A percentile compares a stretch with the other conserved stretches of the same genome.
phyloP scores from a whole-genome alignment of 2,888 invertebrate genomes.

The Prosopocoilus inquinatus region DNA sequence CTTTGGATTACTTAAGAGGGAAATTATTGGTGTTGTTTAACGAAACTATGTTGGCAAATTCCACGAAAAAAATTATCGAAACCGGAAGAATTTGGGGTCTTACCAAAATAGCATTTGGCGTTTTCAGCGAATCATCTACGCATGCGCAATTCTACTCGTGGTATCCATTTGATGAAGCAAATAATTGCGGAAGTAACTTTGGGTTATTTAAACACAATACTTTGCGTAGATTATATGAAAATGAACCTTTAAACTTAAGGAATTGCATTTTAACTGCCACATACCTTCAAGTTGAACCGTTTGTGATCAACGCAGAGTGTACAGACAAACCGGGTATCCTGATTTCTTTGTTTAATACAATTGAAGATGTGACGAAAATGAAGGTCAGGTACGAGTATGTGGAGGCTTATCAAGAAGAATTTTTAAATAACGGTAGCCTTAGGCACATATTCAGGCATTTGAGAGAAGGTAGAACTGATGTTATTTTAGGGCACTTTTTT shows the following conservation, averaged over 20 bases:
- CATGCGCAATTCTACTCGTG: slow-evolving; percentile 11
- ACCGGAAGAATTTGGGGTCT: slow-evolving; percentile 8
- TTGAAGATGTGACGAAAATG: slow-evolving; percentile 11
- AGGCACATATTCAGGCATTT: slow-evolving; percentile 8
- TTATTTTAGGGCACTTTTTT: slow-evolving; percentile 29
- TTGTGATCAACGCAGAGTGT: slow-evolving; percentile 9
- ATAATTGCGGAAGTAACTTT: slow-evolving; percentile 12
- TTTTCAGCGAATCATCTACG: not conserved
- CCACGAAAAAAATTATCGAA: not conserved
- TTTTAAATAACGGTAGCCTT: slow-evolving; percentile 9
- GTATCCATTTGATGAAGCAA: slow-evolving; percentile 16
- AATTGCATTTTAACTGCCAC: slow-evolving; percentile 17
- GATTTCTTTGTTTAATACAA: slow-evolving; percentile 16
- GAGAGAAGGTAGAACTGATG: slow-evolving; percentile 14
- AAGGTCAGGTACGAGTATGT: slow-evolving; percentile 10
- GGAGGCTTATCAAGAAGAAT: slow-evolving; percentile 10
- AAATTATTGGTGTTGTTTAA: slow-evolving; percentile 12
- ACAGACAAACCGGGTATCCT: slow-evolving; percentile 15
- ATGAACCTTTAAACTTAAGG: slow-evolving; percentile 9
- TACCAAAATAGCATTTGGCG: slow-evolving; percentile 13
- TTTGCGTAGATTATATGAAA: not conserved
- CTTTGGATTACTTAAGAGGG: slow-evolving; percentile 8
- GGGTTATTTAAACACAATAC: slow-evolving; percentile 1
- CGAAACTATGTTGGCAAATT: too few relatives aligned
- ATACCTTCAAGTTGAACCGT: slow-evolving; percentile 18